Conservation (phyloP, 2,113 vertebrate species). For the Romanogobio albipinnatus region DNA sequence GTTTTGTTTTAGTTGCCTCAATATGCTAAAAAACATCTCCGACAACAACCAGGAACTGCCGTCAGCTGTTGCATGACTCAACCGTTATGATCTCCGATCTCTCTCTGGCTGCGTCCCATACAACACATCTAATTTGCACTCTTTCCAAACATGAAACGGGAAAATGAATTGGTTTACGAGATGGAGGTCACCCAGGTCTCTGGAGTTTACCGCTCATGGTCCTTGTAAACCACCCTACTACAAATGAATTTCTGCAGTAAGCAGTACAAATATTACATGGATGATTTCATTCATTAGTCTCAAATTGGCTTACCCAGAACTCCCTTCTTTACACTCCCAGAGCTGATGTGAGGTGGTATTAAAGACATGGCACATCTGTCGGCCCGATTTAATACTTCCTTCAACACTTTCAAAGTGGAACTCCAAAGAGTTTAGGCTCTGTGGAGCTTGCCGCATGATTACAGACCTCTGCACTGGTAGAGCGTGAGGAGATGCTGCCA, state of each 20-base stretch:
- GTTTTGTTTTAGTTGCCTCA: neutral
- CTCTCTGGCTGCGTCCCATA: neutral
- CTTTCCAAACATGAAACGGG: constrained; percentile 18
- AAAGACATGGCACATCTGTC: constrained; percentile 49
- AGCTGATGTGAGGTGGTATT: constrained; percentile 31
- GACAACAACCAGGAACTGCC: neutral
- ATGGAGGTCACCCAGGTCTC: constrained; percentile 39
- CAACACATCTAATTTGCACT: constrained; percentile 1
- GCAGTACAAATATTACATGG: constrained; percentile 49
- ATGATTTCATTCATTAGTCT: constrained; percentile 45
- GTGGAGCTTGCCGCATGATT: constrained; percentile 8
- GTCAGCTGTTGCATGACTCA: neutral
- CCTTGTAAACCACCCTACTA: constrained; percentile 8
- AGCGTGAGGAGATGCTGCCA: neutral
- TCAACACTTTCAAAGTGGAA: constrained; percentile 36
- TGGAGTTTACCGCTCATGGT: constrained; percentile 18
- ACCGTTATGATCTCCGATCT: neutral
- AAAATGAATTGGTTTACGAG: constrained; percentile 17
- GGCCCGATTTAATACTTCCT: constrained; percentile 46
- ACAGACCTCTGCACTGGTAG: constrained; percentile 14
- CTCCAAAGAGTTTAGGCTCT: constrained; percentile 34
- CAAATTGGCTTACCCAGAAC: constrained; percentile 45
- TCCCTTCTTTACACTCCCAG: constrained; percentile 33
- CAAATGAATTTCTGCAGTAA: constrained; percentile 44
- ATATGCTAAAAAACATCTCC: neutral